Percentiles rank a stretch among this genome's conserved stretches.
phyloP scores from a whole-genome alignment of 2,113 vertebrate genomes.

The Eulacestoma nigropectus region DNA sequence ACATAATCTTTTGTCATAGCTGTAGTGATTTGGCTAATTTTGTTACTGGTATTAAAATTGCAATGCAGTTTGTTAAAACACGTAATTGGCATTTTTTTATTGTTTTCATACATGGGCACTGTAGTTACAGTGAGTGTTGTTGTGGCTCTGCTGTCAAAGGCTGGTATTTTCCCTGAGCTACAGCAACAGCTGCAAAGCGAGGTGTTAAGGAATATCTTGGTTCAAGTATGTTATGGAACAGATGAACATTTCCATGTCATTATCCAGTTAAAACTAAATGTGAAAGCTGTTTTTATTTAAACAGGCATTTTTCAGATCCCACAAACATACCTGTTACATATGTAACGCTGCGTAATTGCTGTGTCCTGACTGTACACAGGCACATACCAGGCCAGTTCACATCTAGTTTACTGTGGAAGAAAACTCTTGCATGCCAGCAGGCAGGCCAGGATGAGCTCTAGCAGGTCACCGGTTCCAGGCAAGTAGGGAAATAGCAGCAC shows the following conservation, averaged over 20 bases:
- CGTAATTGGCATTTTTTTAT: not conserved
- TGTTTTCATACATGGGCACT: not conserved
- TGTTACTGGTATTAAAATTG: not conserved
- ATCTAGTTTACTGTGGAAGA: not conserved
- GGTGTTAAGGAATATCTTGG: not conserved
- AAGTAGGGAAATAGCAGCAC: not conserved
- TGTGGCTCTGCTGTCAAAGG: not conserved
- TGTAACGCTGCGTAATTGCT: not conserved
- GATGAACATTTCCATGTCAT: not conserved
- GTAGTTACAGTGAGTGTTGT: rapidly evolving
- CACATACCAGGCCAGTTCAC: not conserved
- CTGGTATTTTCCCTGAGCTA: not conserved
- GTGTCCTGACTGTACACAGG: not conserved
- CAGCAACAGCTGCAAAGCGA: not conserved
- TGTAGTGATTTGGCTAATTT: not conserved
- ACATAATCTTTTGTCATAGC: not conserved
- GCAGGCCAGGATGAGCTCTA: not conserved
- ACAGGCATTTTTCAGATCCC: not conserved
- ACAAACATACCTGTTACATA: not conserved
- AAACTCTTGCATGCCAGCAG: not conserved
- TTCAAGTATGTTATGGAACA: not conserved
- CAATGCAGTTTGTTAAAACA: not conserved
- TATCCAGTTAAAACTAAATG: not conserved
- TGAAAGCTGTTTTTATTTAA: not conserved
- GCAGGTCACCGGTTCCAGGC: not conserved